Conservation (phyloP, 1,140 invertebrate genomes). For the Uloborus diversus region DNA sequence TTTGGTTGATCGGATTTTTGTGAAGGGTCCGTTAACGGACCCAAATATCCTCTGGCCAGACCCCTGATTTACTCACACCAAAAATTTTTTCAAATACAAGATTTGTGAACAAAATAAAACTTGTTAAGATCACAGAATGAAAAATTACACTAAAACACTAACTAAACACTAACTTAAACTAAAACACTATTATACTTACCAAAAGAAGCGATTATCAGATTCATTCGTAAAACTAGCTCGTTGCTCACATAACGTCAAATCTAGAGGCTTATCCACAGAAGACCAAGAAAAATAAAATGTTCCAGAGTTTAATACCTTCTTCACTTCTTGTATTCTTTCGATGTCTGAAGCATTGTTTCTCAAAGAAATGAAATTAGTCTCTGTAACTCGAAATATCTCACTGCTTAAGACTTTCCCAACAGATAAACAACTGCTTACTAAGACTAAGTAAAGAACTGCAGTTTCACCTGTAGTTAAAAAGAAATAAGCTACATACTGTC, state of each 20-base stretch:
- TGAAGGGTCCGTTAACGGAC: too few species aligned
- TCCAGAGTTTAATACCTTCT: conserved; percentile 86
- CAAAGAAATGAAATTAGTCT: conserved; percentile 87
- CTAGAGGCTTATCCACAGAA: conserved; percentile 68
- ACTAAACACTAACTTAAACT: too few species aligned
- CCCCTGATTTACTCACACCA: too few species aligned
- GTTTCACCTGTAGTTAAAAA: conserved; percentile 73
- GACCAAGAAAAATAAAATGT: conserved; percentile 96
- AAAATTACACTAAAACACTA: too few species aligned
- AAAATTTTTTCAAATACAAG: too few species aligned
- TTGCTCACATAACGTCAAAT: conserved; percentile 93
- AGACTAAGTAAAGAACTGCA: conserved; percentile 83
- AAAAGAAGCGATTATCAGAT: conserved; percentile 96
- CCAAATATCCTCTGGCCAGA: too few species aligned
- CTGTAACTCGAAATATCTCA: conserved; percentile 93
- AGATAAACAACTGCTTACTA: conserved; percentile 94
- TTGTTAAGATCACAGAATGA: too few species aligned
- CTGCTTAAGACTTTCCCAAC: conserved; percentile 92
- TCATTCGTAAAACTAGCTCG: conserved; percentile 77
- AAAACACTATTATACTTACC: too few species aligned
- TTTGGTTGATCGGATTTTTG: too few species aligned
- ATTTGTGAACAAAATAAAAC: too few species aligned
- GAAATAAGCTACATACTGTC: too few species aligned
- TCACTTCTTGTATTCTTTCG: conserved; percentile 81
- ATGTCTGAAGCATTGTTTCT: conserved; percentile 79